phyloP scores from a whole-genome alignment of 2,113 vertebrate species.

The Gavia stellata region DNA sequence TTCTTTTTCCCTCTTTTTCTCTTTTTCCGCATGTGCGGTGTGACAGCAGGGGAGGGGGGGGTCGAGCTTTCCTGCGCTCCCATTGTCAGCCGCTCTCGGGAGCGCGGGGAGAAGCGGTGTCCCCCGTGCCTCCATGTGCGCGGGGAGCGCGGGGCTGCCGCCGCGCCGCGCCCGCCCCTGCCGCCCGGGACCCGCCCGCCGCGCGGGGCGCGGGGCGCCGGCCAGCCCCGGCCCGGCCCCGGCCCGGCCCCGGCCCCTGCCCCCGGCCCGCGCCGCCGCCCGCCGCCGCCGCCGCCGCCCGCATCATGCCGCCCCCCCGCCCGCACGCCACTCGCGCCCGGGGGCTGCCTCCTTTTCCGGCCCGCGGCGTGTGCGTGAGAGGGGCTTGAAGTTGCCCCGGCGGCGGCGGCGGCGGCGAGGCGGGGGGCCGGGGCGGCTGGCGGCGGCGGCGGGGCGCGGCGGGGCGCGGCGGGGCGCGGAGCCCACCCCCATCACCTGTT shows the following conservation, averaged over 20 bases:
- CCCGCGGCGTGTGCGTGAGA: not conserved
- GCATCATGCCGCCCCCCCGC: not conserved
- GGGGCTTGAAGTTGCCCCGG: conserved; percentile 60
- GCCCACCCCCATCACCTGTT: conserved; percentile 80
- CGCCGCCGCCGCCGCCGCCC: not conserved
- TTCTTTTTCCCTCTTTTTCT: not conserved
- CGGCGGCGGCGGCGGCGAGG: conserved; percentile 57
- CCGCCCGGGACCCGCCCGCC: not conserved
- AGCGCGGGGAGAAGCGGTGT: conserved; percentile 67
- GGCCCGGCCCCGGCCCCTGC: not conserved
- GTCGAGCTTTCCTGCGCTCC: conserved; percentile 50
- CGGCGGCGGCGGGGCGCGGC: conserved; percentile 38
- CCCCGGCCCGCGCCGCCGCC: not conserved
- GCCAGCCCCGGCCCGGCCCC: not conserved
- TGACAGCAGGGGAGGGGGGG: conserved; percentile 64
- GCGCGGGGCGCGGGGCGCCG: not conserved
- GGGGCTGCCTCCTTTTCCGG: not conserved
- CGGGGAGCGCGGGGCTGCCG: conserved; percentile 32
- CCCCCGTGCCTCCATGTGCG: conserved; percentile 51
- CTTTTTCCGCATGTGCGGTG: conserved; percentile 55
- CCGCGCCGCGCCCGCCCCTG: not conserved
- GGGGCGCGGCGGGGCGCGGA: conserved; percentile 35
- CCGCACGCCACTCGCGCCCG: not conserved
- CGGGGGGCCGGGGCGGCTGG: conserved; percentile 45
- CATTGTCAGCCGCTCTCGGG: conserved; percentile 70